phyloP scores from a whole-genome alignment of 2,888 invertebrate genomes.

The Anoplius nigerrimus region DNA sequence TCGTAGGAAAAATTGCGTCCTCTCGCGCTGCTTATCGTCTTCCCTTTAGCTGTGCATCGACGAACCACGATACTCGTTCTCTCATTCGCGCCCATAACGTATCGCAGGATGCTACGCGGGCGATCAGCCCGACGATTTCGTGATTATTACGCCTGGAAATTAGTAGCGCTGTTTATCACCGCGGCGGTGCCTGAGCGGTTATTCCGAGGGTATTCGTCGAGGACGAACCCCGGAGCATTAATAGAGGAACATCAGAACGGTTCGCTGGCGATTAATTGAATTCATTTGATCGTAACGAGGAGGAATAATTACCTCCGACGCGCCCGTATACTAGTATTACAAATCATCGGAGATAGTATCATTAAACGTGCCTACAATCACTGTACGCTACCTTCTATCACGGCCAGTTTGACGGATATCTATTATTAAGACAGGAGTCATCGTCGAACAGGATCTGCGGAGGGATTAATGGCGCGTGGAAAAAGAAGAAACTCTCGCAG shows the following conservation, averaged over 20 bases:
- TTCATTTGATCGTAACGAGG: slow-evolving; percentile 56
- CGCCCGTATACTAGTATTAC: slow-evolving; percentile 59
- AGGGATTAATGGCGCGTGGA: no score
- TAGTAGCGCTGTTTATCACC: slow-evolving; percentile 30
- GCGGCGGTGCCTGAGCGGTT: slow-evolving; percentile 12
- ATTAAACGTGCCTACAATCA: slow-evolving; percentile 34
- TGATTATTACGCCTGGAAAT: slow-evolving; percentile 32
- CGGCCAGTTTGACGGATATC: slow-evolving; percentile 23
- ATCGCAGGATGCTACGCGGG: not conserved
- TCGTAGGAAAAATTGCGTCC: no score
- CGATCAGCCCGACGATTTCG: slow-evolving; percentile 10
- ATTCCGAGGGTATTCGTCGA: slow-evolving; percentile 41
- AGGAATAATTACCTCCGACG: slow-evolving; percentile 55
- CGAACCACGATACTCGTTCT: no score
- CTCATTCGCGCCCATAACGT: slow-evolving; percentile 1
- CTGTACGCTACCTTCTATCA: slow-evolving; percentile 24
- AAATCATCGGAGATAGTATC: slow-evolving; percentile 49
- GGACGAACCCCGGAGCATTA: slow-evolving; percentile 36
- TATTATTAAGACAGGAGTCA: slow-evolving; percentile 32
- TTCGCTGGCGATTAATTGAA: slow-evolving; percentile 54
- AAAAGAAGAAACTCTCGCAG: no score
- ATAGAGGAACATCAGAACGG: slow-evolving; percentile 31
- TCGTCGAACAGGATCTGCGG: no score
- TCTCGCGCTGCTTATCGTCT: no score
- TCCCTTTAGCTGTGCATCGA: no score